phyloP scores from a whole-genome alignment of 35 echinoderm and acorn worm genomes.

The Strongylocentrotus purpuratus region DNA sequence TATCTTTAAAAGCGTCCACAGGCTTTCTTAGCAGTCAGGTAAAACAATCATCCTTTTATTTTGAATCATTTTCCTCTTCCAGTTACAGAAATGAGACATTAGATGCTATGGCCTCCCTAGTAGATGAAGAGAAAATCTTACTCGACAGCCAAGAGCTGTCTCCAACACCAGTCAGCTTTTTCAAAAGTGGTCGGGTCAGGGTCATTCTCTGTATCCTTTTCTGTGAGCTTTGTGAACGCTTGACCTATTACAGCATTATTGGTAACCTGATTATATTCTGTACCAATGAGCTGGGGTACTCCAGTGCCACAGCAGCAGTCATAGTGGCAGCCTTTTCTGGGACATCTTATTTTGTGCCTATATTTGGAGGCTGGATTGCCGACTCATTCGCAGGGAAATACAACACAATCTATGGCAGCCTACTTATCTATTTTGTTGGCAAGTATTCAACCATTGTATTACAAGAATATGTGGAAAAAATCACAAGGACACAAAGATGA shows the following conservation, averaged over 20 bases:
- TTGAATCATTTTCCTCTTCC: background rate
- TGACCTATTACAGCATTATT: constrained; percentile 90
- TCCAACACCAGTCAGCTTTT: background rate
- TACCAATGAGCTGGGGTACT: constrained; percentile 60
- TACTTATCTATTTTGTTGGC: constrained; percentile 83
- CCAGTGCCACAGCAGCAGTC: constrained; percentile 65
- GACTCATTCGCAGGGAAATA: constrained; percentile 90
- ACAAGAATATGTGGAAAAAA: too few relatives aligned
- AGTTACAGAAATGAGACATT: background rate
- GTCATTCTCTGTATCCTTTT: constrained; percentile 88
- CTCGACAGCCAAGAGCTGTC: background rate
- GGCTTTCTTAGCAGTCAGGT: too few relatives aligned
- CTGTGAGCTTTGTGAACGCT: constrained; percentile 88
- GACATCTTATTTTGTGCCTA: constrained; percentile 88
- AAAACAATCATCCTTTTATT: too few relatives aligned
- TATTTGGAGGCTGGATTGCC: constrained; percentile 91
- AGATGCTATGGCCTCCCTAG: background rate
- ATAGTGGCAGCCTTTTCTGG: constrained; percentile 81
- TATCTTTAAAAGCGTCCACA: too few relatives aligned
- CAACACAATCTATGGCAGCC: constrained; percentile 92
- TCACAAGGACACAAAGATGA: too few relatives aligned
- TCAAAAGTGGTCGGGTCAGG: constrained; percentile 35
- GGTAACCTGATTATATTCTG: constrained; percentile 94
- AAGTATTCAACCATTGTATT: too few relatives aligned
- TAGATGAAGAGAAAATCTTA: background rate